Percentiles rank a stretch among this genome's conserved stretches.
Conservation (phyloP, 2,888 invertebrate genomes). For the Drosophila kanekoi region DNA sequence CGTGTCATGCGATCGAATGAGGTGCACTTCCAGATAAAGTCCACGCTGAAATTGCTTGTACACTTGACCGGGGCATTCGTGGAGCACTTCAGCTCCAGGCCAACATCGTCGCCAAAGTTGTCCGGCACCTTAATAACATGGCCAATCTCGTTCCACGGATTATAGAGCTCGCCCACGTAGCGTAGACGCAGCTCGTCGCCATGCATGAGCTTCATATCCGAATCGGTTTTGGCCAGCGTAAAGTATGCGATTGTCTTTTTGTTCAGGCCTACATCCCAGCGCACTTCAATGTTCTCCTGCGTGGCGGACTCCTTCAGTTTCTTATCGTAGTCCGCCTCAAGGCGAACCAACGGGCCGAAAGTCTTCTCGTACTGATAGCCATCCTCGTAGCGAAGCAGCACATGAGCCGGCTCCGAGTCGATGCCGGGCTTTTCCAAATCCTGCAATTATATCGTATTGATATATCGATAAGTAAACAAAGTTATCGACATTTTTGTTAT, state of each 20-base stretch:
- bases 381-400: slow-evolving; percentile 94
- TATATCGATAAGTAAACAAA: not conserved
- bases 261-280: slow-evolving; percentile 99
- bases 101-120: slow-evolving; percentile 99
- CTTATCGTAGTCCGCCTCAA: slow-evolving; percentile 99
- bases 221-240: slow-evolving; percentile 98
- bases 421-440: slow-evolving; percentile 99
- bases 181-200: slow-evolving; percentile 98
- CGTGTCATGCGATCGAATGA: slow-evolving; percentile 99
- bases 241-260: slow-evolving; percentile 99
- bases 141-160: slow-evolving; percentile 98
- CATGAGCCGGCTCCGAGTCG: slow-evolving; percentile 98
- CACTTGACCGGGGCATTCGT: slow-evolving; percentile 97
- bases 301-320: slow-evolving; percentile 99
- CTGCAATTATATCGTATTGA: slow-evolving; percentile 40
- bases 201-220: slow-evolving; percentile 99
- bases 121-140: slow-evolving; percentile 98
- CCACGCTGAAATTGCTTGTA: slow-evolving; percentile 97
- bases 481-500: not conserved
- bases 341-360: slow-evolving; percentile 97
- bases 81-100: slow-evolving; percentile 96
- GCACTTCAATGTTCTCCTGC: slow-evolving; percentile 98
- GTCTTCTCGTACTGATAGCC: slow-evolving; percentile 99
- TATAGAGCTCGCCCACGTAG: slow-evolving; percentile 96
- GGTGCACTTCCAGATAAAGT: slow-evolving; percentile 99